Conservation (phyloP, 2,797 vertebrate genomes). For the Chaunax sp. region DNA sequence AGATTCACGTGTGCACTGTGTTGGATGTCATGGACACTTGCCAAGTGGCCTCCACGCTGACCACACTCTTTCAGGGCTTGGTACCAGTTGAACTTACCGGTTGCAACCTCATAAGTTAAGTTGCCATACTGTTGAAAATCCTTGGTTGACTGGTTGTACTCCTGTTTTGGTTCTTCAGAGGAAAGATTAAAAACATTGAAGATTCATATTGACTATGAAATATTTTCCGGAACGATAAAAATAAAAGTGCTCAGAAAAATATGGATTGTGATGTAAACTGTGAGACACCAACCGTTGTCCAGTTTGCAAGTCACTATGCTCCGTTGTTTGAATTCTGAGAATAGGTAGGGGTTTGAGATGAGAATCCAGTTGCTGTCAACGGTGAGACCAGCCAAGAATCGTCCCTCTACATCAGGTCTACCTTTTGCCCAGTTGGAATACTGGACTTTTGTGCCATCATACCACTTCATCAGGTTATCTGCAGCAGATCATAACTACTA, state of each 20-base stretch:
- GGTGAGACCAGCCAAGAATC: constrained; percentile 89
- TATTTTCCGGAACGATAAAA: background rate
- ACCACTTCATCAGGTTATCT: constrained; percentile 88
- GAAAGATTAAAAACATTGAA: background rate
- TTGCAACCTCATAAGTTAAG: constrained; percentile 84
- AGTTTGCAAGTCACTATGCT: constrained; percentile 93
- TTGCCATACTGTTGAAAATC: constrained; percentile 78
- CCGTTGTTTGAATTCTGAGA: constrained; percentile 82
- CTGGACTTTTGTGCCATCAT: constrained; percentile 88
- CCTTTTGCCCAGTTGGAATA: constrained; percentile 93
- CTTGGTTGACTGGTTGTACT: constrained; percentile 77
- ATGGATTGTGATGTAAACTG: background rate
- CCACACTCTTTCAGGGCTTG: constrained; percentile 88
- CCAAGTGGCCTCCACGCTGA: constrained; percentile 84
- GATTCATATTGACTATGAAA: background rate
- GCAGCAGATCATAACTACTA: constrained; percentile 16
- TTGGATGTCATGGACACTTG: constrained; percentile 86
- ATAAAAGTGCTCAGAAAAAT: background rate
- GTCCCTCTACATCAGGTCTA: constrained; percentile 80
- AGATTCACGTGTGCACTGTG: constrained; percentile 83
- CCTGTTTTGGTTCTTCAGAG: constrained; percentile 72
- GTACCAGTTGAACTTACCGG: constrained; percentile 88
- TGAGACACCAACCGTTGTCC: constrained; percentile 84
- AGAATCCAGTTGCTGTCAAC: constrained; percentile 88
- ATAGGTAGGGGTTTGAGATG: constrained; percentile 62